Evolutionary conservation across 2,888 invertebrate species (phyloP).

Genomic region (Tenthredo distinguenda): DNA sequence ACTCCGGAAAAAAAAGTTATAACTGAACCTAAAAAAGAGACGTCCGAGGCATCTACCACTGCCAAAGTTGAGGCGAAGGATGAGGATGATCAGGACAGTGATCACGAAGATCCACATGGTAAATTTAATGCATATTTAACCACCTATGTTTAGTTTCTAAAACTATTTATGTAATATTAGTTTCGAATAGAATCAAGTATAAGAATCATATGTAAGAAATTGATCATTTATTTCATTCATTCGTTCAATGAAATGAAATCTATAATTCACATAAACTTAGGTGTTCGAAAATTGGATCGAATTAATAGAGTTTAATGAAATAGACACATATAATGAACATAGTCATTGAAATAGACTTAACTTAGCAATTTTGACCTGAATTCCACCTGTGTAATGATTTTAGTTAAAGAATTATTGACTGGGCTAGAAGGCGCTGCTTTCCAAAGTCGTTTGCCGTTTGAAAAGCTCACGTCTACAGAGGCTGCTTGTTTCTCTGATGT

Average conservation of each 20-base stretch:
- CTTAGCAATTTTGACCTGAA: neutral
- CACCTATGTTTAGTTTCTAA: neutral
- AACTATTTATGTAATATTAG: neutral
- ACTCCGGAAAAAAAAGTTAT: constrained; percentile 73
- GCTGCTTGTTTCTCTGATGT: constrained; percentile 96
- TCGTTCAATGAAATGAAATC: neutral
- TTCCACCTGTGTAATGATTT: constrained; percentile 55
- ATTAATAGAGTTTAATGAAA: neutral
- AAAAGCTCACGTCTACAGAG: constrained; percentile 96
- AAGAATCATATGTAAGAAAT: neutral
- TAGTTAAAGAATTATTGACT: constrained; percentile 73
- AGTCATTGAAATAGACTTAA: constrained; percentile 30
- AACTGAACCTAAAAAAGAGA: constrained; percentile 80
- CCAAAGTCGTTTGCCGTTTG: constrained; percentile 95
- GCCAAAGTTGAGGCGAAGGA: constrained; percentile 78
- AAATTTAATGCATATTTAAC: constrained; percentile 58
- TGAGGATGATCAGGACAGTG: constrained; percentile 82
- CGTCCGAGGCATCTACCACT: constrained; percentile 78
- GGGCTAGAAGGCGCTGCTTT: constrained; percentile 96
- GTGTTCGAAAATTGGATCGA: neutral
- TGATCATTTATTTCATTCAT: neutral
- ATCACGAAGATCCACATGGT: constrained; percentile 84
- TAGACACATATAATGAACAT: neutral
- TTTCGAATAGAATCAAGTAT: neutral
- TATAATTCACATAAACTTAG: neutral